Percentiles rank a stretch among this genome's conserved stretches.
Evolutionary conservation across 2,888 invertebrate species (phyloP).

Genomic region (Ectobius pallidus): DNA sequence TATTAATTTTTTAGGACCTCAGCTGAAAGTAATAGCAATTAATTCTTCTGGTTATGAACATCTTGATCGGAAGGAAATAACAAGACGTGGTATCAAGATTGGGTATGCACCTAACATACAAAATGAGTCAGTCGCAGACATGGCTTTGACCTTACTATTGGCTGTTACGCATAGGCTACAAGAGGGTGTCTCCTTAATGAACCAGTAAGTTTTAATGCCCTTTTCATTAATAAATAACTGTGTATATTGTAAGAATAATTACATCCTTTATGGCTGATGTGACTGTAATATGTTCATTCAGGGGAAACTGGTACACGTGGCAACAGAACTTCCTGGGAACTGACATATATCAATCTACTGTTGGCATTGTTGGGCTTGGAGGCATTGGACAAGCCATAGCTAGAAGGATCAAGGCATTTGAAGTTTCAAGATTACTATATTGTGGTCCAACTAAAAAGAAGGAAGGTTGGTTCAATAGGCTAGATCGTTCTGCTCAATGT

Average conservation of each 20-base stretch:
- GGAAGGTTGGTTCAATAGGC: conserved; percentile 62
- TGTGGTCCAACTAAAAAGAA: conserved; percentile 69
- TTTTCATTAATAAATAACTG: not conserved
- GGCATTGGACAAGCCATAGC: conserved; percentile 78
- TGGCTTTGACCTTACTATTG: not conserved
- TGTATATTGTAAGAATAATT: not conserved
- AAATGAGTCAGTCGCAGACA: not conserved
- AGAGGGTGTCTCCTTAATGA: not conserved
- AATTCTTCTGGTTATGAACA: not conserved
- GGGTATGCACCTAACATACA: not conserved
- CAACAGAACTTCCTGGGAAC: conserved; percentile 69
- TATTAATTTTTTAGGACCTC: not conserved
- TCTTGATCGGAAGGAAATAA: not conserved
- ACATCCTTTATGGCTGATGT: not conserved
- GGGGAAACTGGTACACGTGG: not conserved
- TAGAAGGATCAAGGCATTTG: conserved; percentile 73
- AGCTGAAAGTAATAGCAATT: not conserved
- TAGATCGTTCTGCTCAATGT: too few species aligned
- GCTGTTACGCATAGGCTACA: not conserved
- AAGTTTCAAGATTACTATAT: conserved; percentile 74
- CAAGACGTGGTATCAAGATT: not conserved
- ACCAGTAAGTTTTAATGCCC: not conserved
- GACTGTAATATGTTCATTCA: not conserved
- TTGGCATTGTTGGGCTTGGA: conserved; percentile 86
- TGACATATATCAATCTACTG: conserved; percentile 75